A percentile compares a stretch with the other conserved stretches of the same genome.
Evolutionary conservation across 2,797 vertebrate species (phyloP).

Genomic region (Sebastolobus altivelis): DNA sequence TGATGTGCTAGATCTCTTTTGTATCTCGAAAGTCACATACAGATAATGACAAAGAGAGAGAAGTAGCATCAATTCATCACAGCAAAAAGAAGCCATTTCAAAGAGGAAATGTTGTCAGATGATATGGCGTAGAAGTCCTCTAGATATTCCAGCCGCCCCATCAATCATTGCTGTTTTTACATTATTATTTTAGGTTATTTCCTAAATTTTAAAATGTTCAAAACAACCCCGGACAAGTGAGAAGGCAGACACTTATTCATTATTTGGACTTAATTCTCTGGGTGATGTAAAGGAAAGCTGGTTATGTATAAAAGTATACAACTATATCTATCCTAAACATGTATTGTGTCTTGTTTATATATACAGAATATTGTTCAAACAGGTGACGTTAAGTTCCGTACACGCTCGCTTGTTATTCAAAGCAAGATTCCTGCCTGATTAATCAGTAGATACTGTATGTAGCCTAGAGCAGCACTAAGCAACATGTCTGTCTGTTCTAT

Average conservation of each 20-base stretch:
- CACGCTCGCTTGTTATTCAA: constrained; percentile 2
- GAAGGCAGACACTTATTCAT: not conserved
- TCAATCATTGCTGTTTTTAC: constrained; percentile 24
- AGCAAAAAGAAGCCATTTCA: constrained; percentile 22
- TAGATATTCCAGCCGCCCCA: not conserved
- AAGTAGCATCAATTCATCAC: constrained; percentile 26
- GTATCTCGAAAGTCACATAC: constrained; percentile 13
- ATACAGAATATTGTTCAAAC: constrained; percentile 3
- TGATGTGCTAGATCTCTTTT: constrained; percentile 15
- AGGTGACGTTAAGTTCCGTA: not conserved
- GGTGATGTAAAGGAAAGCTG: not conserved
- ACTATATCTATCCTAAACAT: not conserved
- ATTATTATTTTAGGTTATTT: not conserved
- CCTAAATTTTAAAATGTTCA: not conserved
- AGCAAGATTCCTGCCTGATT: constrained; percentile 11
- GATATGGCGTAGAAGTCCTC: constrained; percentile 25
- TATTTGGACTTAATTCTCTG: not conserved
- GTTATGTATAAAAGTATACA: constrained; percentile 18
- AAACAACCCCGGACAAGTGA: not conserved
- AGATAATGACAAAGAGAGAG: constrained; percentile 7
- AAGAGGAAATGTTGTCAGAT: constrained; percentile 27
- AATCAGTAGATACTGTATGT: constrained; percentile 11
- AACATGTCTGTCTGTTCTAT: constrained; percentile 20
- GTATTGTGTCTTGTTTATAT: constrained; percentile 8
- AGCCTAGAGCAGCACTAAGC: constrained; percentile 25